Base-by-base conservation (phyloP, 2,797 vertebrate species). In the Phataginus tricuspis region DNA sequence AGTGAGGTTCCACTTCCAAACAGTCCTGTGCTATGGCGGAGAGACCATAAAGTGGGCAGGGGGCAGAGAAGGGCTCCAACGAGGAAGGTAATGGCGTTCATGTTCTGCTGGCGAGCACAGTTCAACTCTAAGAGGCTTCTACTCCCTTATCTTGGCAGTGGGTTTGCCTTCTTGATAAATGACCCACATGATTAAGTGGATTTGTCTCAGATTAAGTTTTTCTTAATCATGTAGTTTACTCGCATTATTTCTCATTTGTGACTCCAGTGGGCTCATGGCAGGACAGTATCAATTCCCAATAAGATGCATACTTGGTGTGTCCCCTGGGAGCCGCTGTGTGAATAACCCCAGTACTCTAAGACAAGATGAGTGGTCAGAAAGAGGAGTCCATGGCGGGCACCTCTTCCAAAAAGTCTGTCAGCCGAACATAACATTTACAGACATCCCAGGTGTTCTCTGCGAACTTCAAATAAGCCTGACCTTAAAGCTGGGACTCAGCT, bases 151-250 rank as follows among this genome's bases (percentile, higher is more conserved):
- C 96, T 95, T 23, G 72, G 53, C 63, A 51, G 78, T 7, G 27
- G 59, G 82, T 79, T 97, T 95, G 45, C 87, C 91, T 66, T 97
- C 96, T 97, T 96, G 95, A 98, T 97, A 97, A 98, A 97, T 97
- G 72, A 27, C 59, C 49, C 63, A 64, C 57, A 4, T 25, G 66
- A 72, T 77, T 87, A 75, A 88, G 85, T 95, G 92, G 82, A 95
- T 61, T 39, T 83, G 74, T 92, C 71, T 66, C 61, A 90, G 87
- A 90, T 75, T 86, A 86, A 84, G 90, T 86, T 64, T 97, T 90
- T 94, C 71, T 68, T 10, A 66, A 71, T 90, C 34, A 3, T 66
- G 49, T 77, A 42, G 49, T 75, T 64, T 87, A 88, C 94, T 92
- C 80, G 18, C 11, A 18, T 31, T n/a, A 37, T 79, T 86, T 91